Evolutionary conservation across 2,888 invertebrate species (phyloP).

Genomic region (Lomographa bimaculata): DNA sequence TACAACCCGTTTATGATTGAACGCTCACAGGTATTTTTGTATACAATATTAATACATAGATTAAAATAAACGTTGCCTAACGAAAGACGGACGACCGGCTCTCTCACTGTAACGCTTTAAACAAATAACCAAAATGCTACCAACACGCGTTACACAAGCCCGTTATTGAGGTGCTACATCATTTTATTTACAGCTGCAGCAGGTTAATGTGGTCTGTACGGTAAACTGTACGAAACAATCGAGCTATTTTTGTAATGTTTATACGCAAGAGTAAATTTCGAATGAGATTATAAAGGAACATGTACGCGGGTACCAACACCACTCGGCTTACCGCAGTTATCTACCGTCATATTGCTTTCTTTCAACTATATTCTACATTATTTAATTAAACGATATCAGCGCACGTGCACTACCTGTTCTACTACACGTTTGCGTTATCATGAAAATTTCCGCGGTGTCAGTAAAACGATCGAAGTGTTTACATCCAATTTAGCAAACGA

Average conservation of each 20-base stretch:
- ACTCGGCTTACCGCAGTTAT: conserved; percentile 11
- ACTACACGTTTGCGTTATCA: conserved; percentile 8
- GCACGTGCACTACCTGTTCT: conserved; percentile 5
- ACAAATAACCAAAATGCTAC: conserved; percentile 76
- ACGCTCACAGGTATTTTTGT: conserved; percentile 73
- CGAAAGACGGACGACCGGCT: conserved; percentile 70
- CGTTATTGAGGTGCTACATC: conserved; percentile 77
- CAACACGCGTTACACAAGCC: conserved; percentile 63
- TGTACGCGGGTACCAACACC: conserved; percentile 4
- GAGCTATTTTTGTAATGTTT: conserved; percentile 64
- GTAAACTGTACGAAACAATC: conserved; percentile 70
- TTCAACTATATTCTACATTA: conserved; percentile 10
- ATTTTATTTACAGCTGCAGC: conserved; percentile 75
- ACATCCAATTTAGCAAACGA: conserved; percentile 56
- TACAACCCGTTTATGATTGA: conserved; percentile 77
- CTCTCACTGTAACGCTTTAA: conserved; percentile 58
- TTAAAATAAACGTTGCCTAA: conserved; percentile 69
- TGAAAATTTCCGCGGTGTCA: conserved; percentile 20
- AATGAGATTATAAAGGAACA: conserved; percentile 28
- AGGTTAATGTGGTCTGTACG: conserved; percentile 67
- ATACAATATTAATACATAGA: conserved; percentile 71
- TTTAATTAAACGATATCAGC: conserved; percentile 16
- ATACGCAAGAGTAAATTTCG: conserved; percentile 46
- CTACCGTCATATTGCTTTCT: conserved; percentile 15
- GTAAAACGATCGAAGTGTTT: conserved; percentile 58